A percentile compares a stretch with the other conserved stretches of the same genome.
phyloP scores from a whole-genome alignment of 1,140 invertebrate species.

The Ceratina japonica region DNA sequence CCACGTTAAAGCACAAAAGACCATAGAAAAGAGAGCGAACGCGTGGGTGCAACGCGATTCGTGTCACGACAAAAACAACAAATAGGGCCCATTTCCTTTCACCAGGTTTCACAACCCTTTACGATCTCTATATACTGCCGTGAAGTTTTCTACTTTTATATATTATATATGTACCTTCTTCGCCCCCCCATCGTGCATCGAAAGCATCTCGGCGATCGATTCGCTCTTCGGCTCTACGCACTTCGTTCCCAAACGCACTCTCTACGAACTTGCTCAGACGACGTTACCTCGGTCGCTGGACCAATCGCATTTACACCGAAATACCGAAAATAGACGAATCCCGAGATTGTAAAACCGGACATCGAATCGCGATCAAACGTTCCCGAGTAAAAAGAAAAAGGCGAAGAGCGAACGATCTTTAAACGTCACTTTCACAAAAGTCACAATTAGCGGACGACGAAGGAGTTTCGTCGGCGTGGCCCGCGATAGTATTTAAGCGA shows the following conservation, averaged over 20 bases:
- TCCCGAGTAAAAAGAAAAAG: not conserved
- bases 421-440: not conserved
- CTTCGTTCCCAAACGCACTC: no score
- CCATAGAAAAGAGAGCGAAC: not conserved
- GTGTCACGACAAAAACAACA: constrained; percentile 16
- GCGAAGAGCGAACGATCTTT: constrained; percentile 9
- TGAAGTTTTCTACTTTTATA: constrained; percentile 80
- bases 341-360: not conserved
- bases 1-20: constrained; percentile 37
- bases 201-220: constrained; percentile 39
- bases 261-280: not conserved
- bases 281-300: not conserved
- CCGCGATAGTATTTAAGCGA: constrained; percentile 6
- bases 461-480: constrained; percentile 19
- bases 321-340: not conserved
- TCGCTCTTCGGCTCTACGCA: constrained; percentile 33
- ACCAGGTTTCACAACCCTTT: constrained; percentile 54
- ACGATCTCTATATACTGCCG: constrained; percentile 64
- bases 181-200: constrained; percentile 63
- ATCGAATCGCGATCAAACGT: not conserved
- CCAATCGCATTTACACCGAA: not conserved
- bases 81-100: constrained; percentile 57
- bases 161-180: constrained; percentile 55
- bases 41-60: not conserved
- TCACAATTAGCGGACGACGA: constrained; percentile 17